Evolutionary conservation across 2,888 invertebrate genomes (phyloP), one percentile per base, ranked within the genome.

Genomic region (Pandemis corylana): DNA sequence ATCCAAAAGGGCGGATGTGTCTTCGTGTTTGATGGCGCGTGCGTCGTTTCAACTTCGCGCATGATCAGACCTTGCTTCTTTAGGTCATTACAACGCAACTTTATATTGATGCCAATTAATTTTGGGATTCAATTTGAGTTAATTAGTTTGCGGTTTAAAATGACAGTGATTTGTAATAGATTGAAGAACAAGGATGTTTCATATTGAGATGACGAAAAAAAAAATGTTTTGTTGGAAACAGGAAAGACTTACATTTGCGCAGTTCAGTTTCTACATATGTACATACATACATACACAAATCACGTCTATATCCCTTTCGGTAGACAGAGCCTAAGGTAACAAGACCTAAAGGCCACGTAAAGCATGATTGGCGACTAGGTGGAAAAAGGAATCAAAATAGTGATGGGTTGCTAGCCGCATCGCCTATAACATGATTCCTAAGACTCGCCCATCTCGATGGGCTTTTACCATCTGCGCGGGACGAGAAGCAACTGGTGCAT

Each of bases 41-140:
- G 20, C 56, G 56, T 10, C 4, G 0, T 59, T 59, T 59, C 28
- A 10, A 59, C 28, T 28, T 4, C 6, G 7, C 53, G 51, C 9
- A 13, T 7, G 6, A 0, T 10, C 7, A 10, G 64, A 46, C 64
- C 44, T 20, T 20, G 64, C 12, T 7, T 46, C 20, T 20, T 64
- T 9, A 73, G 73, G 68, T 73, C 68, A 73, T 74, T 65, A 70
- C 61, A 70, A 66, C 77, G 75, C 28, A 68, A 67, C 68, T 72
- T 71, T 75, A 74, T 78, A 77, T 77, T 74, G 69, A 68, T 65
- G 69, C 75, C 71, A 76, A 66, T 72, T 74, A 71, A 62, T 69
- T 71, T 75, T 67, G 53, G 68, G 76, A 63, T 74, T 69, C 13
- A 63, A 77, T 76, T 75, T 71, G 61, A 76, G 76, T 77, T 72